Evolutionary conservation across 2,797 vertebrate species (phyloP).

Genomic region (Pelochelys cantorii): DNA sequence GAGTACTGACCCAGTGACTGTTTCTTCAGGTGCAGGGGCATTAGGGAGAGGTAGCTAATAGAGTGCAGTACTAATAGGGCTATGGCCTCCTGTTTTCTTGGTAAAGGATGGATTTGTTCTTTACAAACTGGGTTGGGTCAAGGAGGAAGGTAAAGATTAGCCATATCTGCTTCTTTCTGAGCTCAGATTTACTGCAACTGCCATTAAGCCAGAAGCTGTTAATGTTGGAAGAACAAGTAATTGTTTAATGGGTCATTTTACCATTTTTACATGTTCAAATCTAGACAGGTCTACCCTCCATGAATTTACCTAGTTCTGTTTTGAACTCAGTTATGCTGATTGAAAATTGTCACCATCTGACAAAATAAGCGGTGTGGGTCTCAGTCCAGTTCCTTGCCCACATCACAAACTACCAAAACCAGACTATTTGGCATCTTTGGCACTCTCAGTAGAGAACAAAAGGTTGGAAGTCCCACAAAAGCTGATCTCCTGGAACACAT

Average conservation of each 20-base stretch:
- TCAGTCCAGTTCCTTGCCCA: rapidly evolving
- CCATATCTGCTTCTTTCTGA: background rate
- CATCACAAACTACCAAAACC: background rate
- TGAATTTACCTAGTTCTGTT: no score
- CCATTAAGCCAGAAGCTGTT: background rate
- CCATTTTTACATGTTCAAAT: background rate
- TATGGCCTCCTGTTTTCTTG: background rate
- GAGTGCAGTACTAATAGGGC: no score
- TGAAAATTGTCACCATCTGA: background rate
- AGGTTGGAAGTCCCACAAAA: background rate
- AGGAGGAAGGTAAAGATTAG: rapidly evolving
- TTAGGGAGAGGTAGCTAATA: background rate
- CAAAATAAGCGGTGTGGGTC: background rate
- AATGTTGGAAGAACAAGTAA: background rate
- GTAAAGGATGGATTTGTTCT: background rate
- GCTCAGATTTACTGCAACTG: background rate
- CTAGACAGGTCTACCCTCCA: background rate
- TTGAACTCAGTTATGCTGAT: background rate
- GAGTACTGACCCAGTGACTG: conserved; percentile 67
- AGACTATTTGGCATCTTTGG: background rate
- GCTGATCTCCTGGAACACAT: background rate
- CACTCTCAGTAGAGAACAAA: background rate
- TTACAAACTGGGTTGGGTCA: background rate
- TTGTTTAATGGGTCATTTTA: background rate
- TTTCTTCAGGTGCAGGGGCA: background rate